These are phyloP conservation scores for Myrmophylax atrothorax DNA, from an alignment of 2,113 vertebrate species.

Conservation along the genomic window DNA sequence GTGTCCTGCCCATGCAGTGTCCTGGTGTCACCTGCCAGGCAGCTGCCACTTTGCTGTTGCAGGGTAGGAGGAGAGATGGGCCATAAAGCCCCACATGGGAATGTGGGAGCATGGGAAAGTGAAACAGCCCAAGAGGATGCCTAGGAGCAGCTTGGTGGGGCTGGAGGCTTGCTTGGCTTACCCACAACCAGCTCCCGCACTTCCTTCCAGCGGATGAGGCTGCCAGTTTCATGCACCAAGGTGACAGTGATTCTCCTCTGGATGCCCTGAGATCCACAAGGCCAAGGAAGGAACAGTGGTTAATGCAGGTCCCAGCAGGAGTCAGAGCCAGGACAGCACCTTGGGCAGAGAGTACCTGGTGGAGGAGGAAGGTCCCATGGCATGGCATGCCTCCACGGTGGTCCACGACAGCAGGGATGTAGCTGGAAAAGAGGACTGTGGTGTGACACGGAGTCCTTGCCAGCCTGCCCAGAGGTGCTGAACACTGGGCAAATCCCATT, in stretches of 20 bases:
- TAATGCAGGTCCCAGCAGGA: neutral
- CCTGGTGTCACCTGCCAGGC: neutral
- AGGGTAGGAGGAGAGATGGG: neutral
- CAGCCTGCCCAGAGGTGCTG: neutral
- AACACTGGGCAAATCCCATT: neutral
- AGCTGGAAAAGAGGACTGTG: constrained; percentile 75
- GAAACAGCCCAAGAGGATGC: neutral
- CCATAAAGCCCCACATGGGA: neutral
- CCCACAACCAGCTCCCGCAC: constrained; percentile 96
- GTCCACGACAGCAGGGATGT: constrained; percentile 94
- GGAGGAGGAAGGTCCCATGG: constrained; percentile 93
- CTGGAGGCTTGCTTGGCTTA: constrained; percentile 64
- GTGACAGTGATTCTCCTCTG: constrained; percentile 94
- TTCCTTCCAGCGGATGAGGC: constrained; percentile 92
- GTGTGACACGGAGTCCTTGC: neutral
- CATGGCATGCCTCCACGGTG: constrained; percentile 95
- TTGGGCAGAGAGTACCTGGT: constrained; percentile 81
- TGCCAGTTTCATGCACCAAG: constrained; percentile 91
- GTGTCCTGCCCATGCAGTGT: accelerated
- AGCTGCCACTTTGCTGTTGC: neutral
- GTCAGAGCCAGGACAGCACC: neutral
- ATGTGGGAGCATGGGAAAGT: accelerated
- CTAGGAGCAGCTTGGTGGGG: neutral
- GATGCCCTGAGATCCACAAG: constrained; percentile 81
- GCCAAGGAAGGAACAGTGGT: neutral